A percentile compares a stretch with the other conserved stretches of the same genome.
Evolutionary conservation across 2,113 vertebrate genomes (phyloP).

Genomic region (Acinonyx jubatus): DNA sequence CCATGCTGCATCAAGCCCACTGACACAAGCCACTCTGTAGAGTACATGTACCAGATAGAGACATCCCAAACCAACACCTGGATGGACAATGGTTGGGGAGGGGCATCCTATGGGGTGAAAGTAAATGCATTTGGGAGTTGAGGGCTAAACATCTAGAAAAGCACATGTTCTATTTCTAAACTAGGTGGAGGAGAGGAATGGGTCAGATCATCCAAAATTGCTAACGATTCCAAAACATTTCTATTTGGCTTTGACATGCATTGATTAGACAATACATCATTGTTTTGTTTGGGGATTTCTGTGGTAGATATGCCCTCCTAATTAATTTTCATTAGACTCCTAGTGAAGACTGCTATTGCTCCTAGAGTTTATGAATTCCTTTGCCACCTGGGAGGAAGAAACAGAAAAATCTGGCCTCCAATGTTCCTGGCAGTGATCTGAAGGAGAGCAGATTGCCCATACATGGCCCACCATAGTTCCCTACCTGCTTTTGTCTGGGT

Average conservation of each 20-base stretch:
- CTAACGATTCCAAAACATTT: constrained; percentile 49
- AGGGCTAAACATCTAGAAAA: constrained; percentile 25
- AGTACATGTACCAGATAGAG: neutral
- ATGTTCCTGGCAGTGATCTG: neutral
- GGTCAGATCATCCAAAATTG: constrained; percentile 33
- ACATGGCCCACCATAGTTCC: neutral
- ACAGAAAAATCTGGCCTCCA: neutral
- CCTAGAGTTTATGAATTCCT: neutral
- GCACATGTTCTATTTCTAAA: neutral
- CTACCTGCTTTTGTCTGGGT: neutral
- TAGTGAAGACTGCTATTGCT: constrained; percentile 9
- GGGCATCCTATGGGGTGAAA: too few relatives aligned
- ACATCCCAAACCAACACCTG: neutral
- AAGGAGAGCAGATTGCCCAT: neutral
- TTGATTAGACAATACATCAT: constrained; percentile 43
- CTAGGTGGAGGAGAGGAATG: neutral
- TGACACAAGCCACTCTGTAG: neutral
- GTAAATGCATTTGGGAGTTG: neutral
- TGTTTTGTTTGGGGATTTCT: constrained; percentile 60
- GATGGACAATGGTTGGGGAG: neutral
- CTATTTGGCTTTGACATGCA: constrained; percentile 51
- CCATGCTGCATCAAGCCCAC: neutral
- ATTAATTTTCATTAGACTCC: constrained; percentile 63
- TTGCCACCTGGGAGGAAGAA: constrained; percentile 14
- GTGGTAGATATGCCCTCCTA: constrained; percentile 22